Evolutionary conservation across 37 sponge, comb jelly and placozoan genomes (phyloP), one percentile per base, ranked within the genome.

Genomic region (Chondrilla cf. caribensis): DNA sequence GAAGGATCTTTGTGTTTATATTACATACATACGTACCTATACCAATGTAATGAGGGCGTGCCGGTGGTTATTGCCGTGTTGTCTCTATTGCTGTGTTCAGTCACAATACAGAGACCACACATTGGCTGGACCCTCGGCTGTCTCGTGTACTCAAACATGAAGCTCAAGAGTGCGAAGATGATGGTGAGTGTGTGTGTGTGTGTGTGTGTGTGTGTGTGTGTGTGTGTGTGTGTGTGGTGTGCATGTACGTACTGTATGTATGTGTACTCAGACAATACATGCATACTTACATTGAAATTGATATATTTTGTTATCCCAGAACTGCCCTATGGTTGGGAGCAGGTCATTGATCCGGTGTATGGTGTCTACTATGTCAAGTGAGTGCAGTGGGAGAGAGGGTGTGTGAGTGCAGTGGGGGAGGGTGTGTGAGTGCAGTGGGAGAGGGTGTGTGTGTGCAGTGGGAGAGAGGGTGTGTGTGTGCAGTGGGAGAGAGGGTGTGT

Each of bases 251-350:
- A 47, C 51, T 47, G 11, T 11, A 6, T 47, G 9, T 47, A 11
- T 47, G 9, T 14, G 51, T 47, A 47, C 51, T n/a, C n/a, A n/a
- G n/a, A n/a, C n/a, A n/a, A n/a, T n/a, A n/a, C n/a, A n/a, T n/a
- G n/a, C n/a, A n/a, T n/a, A n/a, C n/a, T n/a, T n/a, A n/a, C n/a
- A n/a, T n/a, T n/a, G n/a, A n/a, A n/a, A n/a, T n/a, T n/a, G n/a
- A n/a, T n/a, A n/a, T n/a, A n/a, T n/a, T n/a, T n/a, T n/a, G n/a
- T n/a, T n/a, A 2, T 44, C 67, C 6, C 81, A 95, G 98, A 97
- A 78, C 83, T 97, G 37, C 98, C 98, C 18, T 95, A 93, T 86
- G 95, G 95, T 18, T 97, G 98, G 98, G 96, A 97, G 84, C 87
- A 91, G 29, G 84, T 93, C 18, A 84, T 83, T 44, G 96, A 97